Base-by-base conservation (phyloP, 2,113 vertebrate genomes). In the Dromiciops gliroides region DNA sequence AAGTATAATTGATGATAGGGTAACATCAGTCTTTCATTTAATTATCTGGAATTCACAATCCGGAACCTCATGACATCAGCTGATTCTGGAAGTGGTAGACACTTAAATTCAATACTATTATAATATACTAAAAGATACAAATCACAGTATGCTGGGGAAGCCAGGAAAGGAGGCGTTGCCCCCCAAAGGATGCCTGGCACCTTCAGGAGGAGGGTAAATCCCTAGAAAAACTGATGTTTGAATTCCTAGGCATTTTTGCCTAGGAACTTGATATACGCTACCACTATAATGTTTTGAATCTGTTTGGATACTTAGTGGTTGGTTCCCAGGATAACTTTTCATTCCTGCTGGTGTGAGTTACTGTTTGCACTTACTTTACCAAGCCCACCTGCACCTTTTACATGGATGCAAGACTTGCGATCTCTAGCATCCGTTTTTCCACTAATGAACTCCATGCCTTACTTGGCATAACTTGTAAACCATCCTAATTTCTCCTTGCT, bases 381-480 rank as follows among this genome's bases (percentile, higher is more conserved):
- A 83, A 83, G 67, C n/a, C 67, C 67, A 83, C 19, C 67, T 83
- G 67, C n/a, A 44, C 67, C 16, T 44, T 19, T 44, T n/a, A 23
- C 7, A 22, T 83, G 25, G n/a, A 60, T 23, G 48, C 83, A 92
- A 28, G 16, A 0, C 44, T 95, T n/a, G 51, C 4, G 37, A 28
- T 91, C 48, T 44, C 8, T 25, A 24, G 48, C 31, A 25, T 89
- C 51, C 51, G 4, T 16, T 93, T 94, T 94, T 95, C 49, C 51
- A 44, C 9, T 92, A 56, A 88, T 1, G 93, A 95, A 83, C 9
- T 37, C 1, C 50, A 48, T 26, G 48, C 48, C 50, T 89, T 93
- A 89, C 25, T 96, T 92, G 53, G 24, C 51, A 94, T 92, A 44
- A 94, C 1, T 48, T 92, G 51, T 22, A 92, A 89, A 91, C 94